phyloP scores from a whole-genome alignment of 2,888 invertebrate genomes.

The Phorcus lineatus region DNA sequence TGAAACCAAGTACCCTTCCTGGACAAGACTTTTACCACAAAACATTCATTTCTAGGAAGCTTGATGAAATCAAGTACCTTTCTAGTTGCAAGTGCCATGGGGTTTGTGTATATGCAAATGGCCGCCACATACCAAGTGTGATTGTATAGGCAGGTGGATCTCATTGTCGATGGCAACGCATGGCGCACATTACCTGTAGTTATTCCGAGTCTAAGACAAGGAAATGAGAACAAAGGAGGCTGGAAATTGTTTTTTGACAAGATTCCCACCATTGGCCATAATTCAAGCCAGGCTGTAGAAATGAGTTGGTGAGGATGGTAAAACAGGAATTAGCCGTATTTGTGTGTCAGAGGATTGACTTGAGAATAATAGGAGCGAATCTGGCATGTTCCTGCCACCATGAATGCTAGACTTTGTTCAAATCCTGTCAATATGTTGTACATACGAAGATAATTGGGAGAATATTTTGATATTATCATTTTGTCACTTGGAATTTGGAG shows the following conservation, averaged over 20 bases:
- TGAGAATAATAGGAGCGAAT: background rate
- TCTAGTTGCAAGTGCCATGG: background rate
- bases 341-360: background rate
- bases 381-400: background rate
- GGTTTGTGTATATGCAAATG: background rate
- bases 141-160: background rate
- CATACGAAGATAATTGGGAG: too few relatives aligned
- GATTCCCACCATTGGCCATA: background rate
- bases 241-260: constrained; percentile 11
- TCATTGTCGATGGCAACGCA: background rate
- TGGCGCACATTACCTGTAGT: background rate
- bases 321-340: background rate
- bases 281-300: background rate
- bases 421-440: too few relatives aligned
- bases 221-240: background rate
- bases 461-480: too few relatives aligned
- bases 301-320: background rate
- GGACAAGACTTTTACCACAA: background rate
- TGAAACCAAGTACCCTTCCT: background rate
- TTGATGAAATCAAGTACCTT: background rate
- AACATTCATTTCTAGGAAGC: too few relatives aligned
- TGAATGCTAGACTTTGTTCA: too few relatives aligned
- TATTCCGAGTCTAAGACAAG: background rate
- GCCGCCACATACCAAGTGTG: background rate
- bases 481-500: too few relatives aligned